A percentile compares a stretch with the other conserved stretches of the same genome.
These are phyloP conservation scores for Cichlasoma orientale DNA, from an alignment of 2,797 vertebrate species.

Conservation along the genomic window DNA sequence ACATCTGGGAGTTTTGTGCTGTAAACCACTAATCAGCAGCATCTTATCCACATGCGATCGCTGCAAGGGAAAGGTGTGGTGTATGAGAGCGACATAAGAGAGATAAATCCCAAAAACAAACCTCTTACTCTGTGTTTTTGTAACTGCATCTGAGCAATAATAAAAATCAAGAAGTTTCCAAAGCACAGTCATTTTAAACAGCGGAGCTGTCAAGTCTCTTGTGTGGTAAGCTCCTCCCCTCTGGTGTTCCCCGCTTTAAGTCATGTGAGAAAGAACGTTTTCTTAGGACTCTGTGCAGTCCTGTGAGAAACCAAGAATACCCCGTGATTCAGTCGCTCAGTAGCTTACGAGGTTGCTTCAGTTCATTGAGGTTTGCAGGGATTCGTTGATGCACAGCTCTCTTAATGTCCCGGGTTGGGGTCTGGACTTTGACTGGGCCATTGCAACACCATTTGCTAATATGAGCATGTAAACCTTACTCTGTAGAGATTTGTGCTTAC, in stretches of 20 bases:
- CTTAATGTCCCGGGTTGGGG: background rate
- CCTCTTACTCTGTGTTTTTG: background rate
- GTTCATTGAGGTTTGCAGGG: background rate
- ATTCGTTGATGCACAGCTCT: background rate
- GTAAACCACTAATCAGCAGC: conserved; percentile 28
- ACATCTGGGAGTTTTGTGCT: conserved; percentile 31
- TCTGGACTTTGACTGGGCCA: background rate
- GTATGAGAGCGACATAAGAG: background rate
- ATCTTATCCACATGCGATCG: conserved; percentile 37
- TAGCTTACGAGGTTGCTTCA: background rate
- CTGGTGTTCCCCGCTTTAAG: background rate
- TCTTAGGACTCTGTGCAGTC: background rate
- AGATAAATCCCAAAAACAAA: background rate
- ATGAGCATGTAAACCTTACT: too few relatives aligned
- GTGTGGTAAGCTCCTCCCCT: conserved; percentile 5
- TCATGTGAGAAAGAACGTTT: background rate
- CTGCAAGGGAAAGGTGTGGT: conserved; percentile 22
- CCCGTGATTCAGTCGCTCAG: background rate
- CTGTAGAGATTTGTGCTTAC: too few relatives aligned
- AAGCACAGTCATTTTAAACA: background rate
- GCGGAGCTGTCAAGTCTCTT: background rate
- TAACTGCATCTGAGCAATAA: background rate
- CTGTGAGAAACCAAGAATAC: background rate
- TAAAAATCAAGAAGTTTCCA: background rate
- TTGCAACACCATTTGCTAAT: too few relatives aligned